A percentile compares a stretch with the other conserved stretches of the same genome.
These are phyloP conservation scores for Coryphaenoides rupestris DNA, from an alignment of 2,113 vertebrate species.

Conservation along the genomic window DNA sequence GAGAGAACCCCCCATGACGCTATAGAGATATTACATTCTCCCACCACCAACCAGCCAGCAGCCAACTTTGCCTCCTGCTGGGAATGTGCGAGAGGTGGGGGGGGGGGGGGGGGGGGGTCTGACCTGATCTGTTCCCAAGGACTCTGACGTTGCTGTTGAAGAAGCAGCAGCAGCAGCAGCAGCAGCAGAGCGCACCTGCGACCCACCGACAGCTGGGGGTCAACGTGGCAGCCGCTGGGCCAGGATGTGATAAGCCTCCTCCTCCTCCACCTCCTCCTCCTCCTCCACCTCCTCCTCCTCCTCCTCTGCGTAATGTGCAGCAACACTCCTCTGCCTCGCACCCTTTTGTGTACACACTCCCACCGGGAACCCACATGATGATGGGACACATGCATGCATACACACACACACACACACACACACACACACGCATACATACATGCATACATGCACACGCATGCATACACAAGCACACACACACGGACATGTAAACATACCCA, in stretches of 20 bases:
- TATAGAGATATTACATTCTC: no score
- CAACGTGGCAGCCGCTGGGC: constrained; percentile 45
- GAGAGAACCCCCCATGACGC: no score
- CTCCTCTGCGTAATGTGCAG: constrained; percentile 22
- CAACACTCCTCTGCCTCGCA: constrained; percentile 32
- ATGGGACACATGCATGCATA: constrained; percentile 22
- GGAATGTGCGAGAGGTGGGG: constrained; percentile 61
- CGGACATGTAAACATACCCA: background rate
- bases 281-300: constrained; percentile 34
- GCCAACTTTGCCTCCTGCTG: constrained; percentile 33
- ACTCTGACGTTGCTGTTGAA: no score
- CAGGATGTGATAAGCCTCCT: constrained; percentile 51
- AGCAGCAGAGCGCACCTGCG: constrained; percentile 66
- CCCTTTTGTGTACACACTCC: no score
- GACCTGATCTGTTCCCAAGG: constrained; percentile 63
- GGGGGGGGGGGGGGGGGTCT: constrained; percentile 59
- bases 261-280: constrained; percentile 35
- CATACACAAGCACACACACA: constrained; percentile 16
- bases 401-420: background rate
- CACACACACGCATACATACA: no score
- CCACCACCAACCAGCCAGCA: background rate
- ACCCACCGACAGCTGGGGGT: constrained; percentile 30
- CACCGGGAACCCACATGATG: no score
- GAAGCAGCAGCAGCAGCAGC: background rate
- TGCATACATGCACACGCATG: no score